phyloP scores from a whole-genome alignment of 2,113 vertebrate genomes.

The Danionella cerebrum region DNA sequence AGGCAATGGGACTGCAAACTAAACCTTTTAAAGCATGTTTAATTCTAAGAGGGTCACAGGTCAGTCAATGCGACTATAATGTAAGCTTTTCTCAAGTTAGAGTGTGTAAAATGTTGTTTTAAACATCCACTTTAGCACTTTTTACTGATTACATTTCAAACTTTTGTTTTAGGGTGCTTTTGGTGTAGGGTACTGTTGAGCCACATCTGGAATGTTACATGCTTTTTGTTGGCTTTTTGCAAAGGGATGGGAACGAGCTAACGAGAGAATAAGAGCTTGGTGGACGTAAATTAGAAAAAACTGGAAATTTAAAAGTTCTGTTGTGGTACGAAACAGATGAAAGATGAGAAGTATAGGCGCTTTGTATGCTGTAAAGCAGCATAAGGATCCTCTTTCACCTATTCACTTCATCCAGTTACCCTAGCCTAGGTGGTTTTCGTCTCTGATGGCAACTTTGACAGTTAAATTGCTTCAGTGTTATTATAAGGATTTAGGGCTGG shows the following conservation, averaged over 20 bases:
- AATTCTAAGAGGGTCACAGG: slow-evolving; percentile 39
- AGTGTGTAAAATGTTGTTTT: slow-evolving; percentile 9
- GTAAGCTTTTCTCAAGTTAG: not conserved
- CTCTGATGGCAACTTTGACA: slow-evolving; percentile 20
- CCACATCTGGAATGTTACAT: not conserved
- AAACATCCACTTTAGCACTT: not conserved
- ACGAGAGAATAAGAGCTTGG: slow-evolving; percentile 13
- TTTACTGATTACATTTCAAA: not conserved
- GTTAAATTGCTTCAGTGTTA: slow-evolving; percentile 30
- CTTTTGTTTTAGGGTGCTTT: not conserved
- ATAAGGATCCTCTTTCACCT: slow-evolving; percentile 2
- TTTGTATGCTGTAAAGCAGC: not conserved
- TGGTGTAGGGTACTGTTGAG: not conserved
- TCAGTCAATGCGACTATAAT: slow-evolving; percentile 33
- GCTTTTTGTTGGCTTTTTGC: not conserved
- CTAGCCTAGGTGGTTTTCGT: not conserved
- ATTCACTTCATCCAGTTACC: slow-evolving; percentile 6
- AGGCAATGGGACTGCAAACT: not conserved
- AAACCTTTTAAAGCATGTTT: slow-evolving; percentile 20
- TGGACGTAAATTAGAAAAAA: slow-evolving; percentile 21
- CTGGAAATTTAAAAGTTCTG: slow-evolving; percentile 4
- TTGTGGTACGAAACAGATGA: not conserved
- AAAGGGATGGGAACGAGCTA: not conserved
- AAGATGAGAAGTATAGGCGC: not conserved
- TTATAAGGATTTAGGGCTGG: slow-evolving; percentile 17